Evolutionary conservation across 1,140 invertebrate species (phyloP).

Genomic region (Cepaea nemoralis): DNA sequence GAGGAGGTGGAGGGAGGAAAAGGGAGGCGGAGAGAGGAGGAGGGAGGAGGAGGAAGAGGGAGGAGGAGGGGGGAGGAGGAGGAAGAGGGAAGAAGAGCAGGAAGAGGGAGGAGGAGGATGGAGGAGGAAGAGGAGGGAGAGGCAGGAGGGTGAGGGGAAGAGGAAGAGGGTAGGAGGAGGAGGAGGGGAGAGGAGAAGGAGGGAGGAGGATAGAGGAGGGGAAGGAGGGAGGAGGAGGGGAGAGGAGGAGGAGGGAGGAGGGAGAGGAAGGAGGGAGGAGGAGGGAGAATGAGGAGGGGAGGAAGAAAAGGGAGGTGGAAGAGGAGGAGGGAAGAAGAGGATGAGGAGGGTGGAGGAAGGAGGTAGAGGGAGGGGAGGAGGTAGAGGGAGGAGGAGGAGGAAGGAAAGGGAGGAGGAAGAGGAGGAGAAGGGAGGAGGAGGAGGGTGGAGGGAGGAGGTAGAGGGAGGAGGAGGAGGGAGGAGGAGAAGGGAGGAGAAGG

Average conservation of each 20-base stretch:
- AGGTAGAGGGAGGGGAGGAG: neutral
- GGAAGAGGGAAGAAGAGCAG: neutral
- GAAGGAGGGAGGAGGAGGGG: neutral
- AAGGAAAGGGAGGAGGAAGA: neutral
- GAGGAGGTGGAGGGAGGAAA: neutral
- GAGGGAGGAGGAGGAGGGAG: neutral
- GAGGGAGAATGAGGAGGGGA: too few species aligned
- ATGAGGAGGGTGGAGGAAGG: neutral
- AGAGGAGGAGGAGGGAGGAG: slow-evolving; percentile 14
- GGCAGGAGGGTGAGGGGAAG: neutral
- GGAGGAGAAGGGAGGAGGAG: too few species aligned
- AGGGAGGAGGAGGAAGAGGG: neutral
- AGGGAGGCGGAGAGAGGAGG: neutral
- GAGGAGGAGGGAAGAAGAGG: neutral
- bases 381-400: neutral
- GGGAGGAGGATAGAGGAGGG: neutral
- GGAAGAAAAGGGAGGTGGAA: neutral
- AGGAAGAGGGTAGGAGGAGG: neutral
- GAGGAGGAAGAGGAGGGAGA: neutral
- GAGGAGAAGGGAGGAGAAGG: neutral
- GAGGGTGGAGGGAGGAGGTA: neutral
- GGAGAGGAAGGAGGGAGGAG: neutral
- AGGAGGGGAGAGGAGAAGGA: neutral
- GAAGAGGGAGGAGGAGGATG: neutral
- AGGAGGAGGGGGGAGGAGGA: neutral